Evolutionary conservation across 92 coral and sea anemone species (phyloP).

Genomic region (Diadumene lineata): DNA sequence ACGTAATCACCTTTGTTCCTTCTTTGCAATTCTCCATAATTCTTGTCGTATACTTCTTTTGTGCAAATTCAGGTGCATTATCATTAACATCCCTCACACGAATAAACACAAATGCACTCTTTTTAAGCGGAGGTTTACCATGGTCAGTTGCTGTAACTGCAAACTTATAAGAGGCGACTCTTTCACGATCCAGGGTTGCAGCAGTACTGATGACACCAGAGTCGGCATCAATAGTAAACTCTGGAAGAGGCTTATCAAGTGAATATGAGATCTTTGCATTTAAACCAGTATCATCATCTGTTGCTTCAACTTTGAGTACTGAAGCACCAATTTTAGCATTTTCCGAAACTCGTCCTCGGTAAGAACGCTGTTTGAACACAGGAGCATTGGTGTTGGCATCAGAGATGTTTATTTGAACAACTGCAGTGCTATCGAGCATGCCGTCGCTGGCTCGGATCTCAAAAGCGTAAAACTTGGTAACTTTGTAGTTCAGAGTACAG

Average conservation of each 20-base stretch:
- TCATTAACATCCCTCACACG: constrained; percentile 88
- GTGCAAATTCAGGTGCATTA: constrained; percentile 72
- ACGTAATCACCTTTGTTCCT: constrained; percentile 59
- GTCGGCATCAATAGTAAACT: constrained; percentile 58
- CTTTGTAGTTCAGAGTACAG: constrained; percentile 79
- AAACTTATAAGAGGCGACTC: constrained; percentile 55
- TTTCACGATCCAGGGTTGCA: constrained; percentile 66
- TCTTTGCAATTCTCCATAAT: constrained; percentile 59
- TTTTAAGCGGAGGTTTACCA: constrained; percentile 64
- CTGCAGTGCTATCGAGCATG: constrained; percentile 63
- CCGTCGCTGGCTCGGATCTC: constrained; percentile 82
- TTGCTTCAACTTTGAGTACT: constrained; percentile 69
- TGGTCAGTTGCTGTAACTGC: constrained; percentile 83
- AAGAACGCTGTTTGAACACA: constrained; percentile 55
- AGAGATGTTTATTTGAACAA: constrained; percentile 69
- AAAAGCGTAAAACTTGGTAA: constrained; percentile 51
- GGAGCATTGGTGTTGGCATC: constrained; percentile 93
- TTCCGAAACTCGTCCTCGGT: constrained; percentile 56
- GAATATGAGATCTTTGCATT: constrained; percentile 87
- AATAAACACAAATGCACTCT: constrained; percentile 68
- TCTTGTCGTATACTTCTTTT: constrained; percentile 50
- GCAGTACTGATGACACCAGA: constrained; percentile 75
- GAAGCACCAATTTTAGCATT: constrained; percentile 63
- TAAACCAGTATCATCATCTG: constrained; percentile 78
- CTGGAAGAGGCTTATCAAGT: constrained; percentile 46